These are phyloP conservation scores for Drosophila kohkoa DNA, from an alignment of 1,140 invertebrate species.

Conservation along the genomic window DNA sequence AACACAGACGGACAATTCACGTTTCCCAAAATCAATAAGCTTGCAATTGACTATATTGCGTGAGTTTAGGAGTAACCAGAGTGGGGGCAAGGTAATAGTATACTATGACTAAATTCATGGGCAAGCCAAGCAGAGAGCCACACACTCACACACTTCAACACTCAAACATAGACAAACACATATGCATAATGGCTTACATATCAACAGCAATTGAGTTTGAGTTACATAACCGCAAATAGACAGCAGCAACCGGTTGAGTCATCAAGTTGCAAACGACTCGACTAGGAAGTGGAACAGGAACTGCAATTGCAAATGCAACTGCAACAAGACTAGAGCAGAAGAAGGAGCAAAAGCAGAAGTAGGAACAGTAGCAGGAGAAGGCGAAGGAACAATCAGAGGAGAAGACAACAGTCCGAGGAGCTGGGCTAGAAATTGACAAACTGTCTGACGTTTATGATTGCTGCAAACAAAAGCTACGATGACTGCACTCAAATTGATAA, in stretches of 20 bases:
- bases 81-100: neutral
- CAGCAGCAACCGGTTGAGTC: conserved; percentile 65
- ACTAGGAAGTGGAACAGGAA: conserved; percentile 6
- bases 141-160: neutral
- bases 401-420: neutral
- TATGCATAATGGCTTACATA: neutral
- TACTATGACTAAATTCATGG: conserved; percentile 23
- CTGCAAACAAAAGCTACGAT: conserved; percentile 74
- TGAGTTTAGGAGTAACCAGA: neutral
- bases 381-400: neutral
- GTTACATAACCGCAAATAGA: conserved; percentile 76
- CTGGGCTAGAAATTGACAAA: conserved; percentile 38
- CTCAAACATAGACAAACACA: neutral
- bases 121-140: neutral
- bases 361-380: neutral
- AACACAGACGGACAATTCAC: neutral
- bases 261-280: conserved; percentile 47
- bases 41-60: conserved; percentile 5
- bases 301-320: neutral
- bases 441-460: conserved; percentile 69
- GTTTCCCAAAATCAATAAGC: conserved; percentile 44
- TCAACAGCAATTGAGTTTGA: conserved; percentile 69
- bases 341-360: neutral
- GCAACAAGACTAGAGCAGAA: neutral
- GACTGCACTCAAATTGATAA: conserved; percentile 80